Evolutionary conservation across 2,797 vertebrate genomes (phyloP).

Genomic region (Clamator glandarius): DNA sequence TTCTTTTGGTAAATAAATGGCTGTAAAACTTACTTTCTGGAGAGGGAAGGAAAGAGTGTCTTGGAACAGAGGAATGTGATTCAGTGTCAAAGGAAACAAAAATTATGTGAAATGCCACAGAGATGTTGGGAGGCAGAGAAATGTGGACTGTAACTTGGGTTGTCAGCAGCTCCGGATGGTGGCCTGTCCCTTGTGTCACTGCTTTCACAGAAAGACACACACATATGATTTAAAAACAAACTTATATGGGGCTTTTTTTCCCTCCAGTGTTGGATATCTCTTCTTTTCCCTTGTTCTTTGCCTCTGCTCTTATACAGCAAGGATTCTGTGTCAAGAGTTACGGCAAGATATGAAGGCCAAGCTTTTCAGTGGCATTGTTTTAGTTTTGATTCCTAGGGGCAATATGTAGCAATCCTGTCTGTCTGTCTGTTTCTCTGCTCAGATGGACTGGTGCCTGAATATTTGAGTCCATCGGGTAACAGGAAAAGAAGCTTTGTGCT

Average conservation of each 20-base stretch:
- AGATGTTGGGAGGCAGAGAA: not conserved
- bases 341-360: conserved; percentile 25
- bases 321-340: conserved; percentile 18
- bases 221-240: not conserved
- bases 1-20: accelerated
- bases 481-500: not conserved
- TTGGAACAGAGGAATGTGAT: not conserved
- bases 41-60: not conserved
- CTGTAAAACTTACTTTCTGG: not conserved
- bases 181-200: not conserved
- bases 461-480: not conserved
- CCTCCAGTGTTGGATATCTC: not conserved
- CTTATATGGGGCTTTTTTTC: not conserved
- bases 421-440: not conserved
- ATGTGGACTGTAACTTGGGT: not conserved
- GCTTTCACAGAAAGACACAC: not conserved
- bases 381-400: conserved; percentile 29
- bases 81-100: not conserved
- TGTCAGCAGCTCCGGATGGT: not conserved
- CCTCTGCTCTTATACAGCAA: not conserved
- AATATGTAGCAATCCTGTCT: conserved; percentile 6
- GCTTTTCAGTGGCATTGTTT: conserved; percentile 13
- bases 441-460: not conserved
- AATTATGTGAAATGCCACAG: not conserved
- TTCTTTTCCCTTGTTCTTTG: not conserved